Evolutionary conservation across 2,888 invertebrate species (phyloP), one percentile per base, ranked within the genome.

Genomic region (Lasius platythorax): DNA sequence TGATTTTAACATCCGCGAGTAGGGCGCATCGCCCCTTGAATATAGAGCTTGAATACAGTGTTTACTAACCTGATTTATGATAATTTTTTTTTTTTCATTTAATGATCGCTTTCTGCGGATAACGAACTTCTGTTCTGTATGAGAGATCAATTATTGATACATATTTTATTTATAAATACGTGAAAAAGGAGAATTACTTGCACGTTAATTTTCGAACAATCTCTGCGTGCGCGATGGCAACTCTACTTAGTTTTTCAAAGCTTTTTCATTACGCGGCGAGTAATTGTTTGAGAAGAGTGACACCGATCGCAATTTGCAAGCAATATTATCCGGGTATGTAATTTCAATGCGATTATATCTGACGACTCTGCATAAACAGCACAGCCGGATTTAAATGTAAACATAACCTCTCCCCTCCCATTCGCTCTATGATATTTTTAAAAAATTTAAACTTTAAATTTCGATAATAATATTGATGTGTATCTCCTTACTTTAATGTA

Each of bases 141-240:
- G 8, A n/a, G n/a, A 53, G n/a, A 53, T 53, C 8, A 8, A 53
- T n/a, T 53, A 53, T 3, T 6, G 28, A 28, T 2, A 53, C 18
- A 23, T 0, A 15, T 53, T 37, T 73, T 73, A 11, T 8, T n/a
- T 56, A 0, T 23, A 11, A 33, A 12, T 12, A 30, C 15, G n/a
- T 37, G 11, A 6, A 66, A 23, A 12, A 66, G 1, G 4, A 33
- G 37, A 37, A 37, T 9, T n/a, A 28, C 28, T 15, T 40, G 4
- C 11, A 18, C 2, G 28, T 68, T 23, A 23, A 56, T 40, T 40
- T 40, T 40, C 15, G 15, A 12, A n/a, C 0, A 63, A 18, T 30
- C 5, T 4, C 23, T 84, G 2, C 12, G 40, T 30, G 70, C 86
- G 89, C 82, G 73, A 94, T 94, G 94, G 92, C 92, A 83, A 91